phyloP scores from a whole-genome alignment of 2,797 vertebrate species.

The Margarornis squamiger region DNA sequence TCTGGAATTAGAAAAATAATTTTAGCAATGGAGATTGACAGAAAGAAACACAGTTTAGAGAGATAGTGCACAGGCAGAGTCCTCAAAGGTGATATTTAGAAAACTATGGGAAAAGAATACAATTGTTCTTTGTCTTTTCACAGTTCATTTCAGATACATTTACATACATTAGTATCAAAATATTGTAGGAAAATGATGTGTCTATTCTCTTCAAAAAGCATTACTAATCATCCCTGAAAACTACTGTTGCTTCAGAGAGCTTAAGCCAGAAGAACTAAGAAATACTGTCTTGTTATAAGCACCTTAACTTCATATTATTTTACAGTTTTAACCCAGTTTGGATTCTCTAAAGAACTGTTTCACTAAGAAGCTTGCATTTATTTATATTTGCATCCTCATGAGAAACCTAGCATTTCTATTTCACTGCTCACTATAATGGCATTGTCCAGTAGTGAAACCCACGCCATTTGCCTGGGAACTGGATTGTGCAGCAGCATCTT shows the following conservation, averaged over 20 bases:
- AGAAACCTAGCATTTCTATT: neutral
- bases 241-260: neutral
- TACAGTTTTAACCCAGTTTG: neutral
- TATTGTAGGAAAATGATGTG: neutral
- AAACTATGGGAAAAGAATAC: neutral
- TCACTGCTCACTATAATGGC: neutral
- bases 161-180: neutral
- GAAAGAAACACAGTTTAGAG: neutral
- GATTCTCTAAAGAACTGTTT: neutral
- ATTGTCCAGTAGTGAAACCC: neutral
- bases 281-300: neutral
- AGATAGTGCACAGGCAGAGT: neutral
- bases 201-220: conserved; percentile 1
- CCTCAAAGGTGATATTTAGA: neutral
- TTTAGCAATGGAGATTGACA: neutral
- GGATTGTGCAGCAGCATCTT: neutral
- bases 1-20: neutral
- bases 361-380: neutral
- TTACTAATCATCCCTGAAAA: neutral
- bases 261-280: neutral
- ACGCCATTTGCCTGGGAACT: neutral
- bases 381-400: neutral
- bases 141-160: neutral
- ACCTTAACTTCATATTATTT: neutral
- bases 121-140: conserved; percentile 14